Evolutionary conservation across 2,888 invertebrate genomes (phyloP).

Genomic region (Patella depressa): DNA sequence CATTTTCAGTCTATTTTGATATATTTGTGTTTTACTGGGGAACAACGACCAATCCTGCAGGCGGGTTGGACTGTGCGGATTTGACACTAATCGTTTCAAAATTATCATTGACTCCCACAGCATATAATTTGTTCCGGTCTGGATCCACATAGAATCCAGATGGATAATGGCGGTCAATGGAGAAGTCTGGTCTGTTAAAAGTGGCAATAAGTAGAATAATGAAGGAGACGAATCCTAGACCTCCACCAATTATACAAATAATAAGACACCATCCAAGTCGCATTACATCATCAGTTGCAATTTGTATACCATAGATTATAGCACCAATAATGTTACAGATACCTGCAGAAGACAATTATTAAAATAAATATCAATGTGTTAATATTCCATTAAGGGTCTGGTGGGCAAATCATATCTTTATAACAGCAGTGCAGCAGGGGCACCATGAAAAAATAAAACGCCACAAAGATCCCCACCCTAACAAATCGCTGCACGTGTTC

Average conservation of each 20-base stretch:
- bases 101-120: conserved; percentile 29
- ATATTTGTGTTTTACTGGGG: too few relatives aligned
- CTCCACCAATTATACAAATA: conserved; percentile 51
- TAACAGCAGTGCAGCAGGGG: too few relatives aligned
- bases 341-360: conserved; percentile 41
- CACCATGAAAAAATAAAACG: too few relatives aligned
- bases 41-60: too few relatives aligned
- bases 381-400: too few relatives aligned
- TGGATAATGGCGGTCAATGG: conserved; percentile 36
- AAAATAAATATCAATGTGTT: too few relatives aligned
- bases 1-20: too few relatives aligned
- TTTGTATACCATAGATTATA: conserved; percentile 49
- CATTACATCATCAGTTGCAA: conserved; percentile 44
- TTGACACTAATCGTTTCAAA: neutral
- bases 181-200: conserved; percentile 46
- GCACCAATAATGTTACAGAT: conserved; percentile 51
- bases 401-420: too few relatives aligned
- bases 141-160: conserved; percentile 52
- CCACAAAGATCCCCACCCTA: too few relatives aligned
- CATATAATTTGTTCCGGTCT: conserved; percentile 48
- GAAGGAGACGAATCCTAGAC: conserved; percentile 48
- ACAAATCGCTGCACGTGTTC: too few relatives aligned
- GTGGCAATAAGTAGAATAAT: conserved; percentile 51
- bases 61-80: neutral
- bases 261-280: conserved; percentile 52